Evolutionary conservation across 1,140 invertebrate species (phyloP), one percentile per base, ranked within the genome.

Genomic region (Drosophila repletoides): DNA sequence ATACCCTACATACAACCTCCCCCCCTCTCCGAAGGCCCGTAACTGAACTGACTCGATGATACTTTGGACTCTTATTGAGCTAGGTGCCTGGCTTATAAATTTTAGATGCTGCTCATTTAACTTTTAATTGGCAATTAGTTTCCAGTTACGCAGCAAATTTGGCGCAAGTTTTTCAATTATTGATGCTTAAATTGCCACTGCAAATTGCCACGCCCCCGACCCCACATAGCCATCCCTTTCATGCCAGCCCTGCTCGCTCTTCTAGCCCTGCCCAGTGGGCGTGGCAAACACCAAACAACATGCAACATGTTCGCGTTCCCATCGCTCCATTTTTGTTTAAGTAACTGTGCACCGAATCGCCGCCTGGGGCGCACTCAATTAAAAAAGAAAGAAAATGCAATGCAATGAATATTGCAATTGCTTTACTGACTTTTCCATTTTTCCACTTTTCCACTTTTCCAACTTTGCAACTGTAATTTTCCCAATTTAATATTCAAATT

Each of bases 111-210:
- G 48, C 56, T 61, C 64, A 67, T 61, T 67, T 61, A 67, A 67
- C 64, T 67, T 67, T 67, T 67, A 67, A 67, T 67, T 61, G 64
- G 22, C 64, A 67, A 61, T 67, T 67, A 67, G 56, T 67, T 67
- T 61, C 56, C 49, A 52, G 56, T 67, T 67, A 61, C 56, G 64
- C 64, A 67, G 56, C 64, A 61, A 61, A 61, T 67, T 67, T 61
- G 38, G 56, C 22, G 59, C 64, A 67, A 67, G 56, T 67, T 67
- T 61, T 61, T 67, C 56, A 67, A 67, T 67, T 67, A 67, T 67
- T 61, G 56, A 67, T 67, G 64, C 48, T 19, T 15, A 46, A 67
- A 61, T 67, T 66, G 55, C 46, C 14, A 21, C 53, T 41, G 10
- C 61, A n/a, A 15, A 38, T 10, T 22, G 41, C 33, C 45, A 14